These are phyloP conservation scores for Drosophila nigricruria DNA, from an alignment of 2,888 invertebrate genomes.

Conservation along the genomic window DNA sequence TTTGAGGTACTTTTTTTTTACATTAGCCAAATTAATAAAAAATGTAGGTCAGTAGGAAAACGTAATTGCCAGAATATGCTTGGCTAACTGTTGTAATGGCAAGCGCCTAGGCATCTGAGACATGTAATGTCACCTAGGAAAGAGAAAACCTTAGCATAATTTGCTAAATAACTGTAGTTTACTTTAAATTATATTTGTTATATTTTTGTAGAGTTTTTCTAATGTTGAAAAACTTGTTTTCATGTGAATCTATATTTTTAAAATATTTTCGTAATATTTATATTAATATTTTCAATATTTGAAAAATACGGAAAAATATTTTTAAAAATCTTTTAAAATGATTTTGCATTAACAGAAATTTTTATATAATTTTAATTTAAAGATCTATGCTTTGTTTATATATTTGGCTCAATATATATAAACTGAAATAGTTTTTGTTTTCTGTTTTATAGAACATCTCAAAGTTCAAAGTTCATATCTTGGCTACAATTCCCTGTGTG, in stretches of 20 bases:
- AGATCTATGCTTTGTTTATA: neutral
- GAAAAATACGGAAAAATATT: too few relatives aligned
- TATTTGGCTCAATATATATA: neutral
- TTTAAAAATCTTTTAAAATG: too few relatives aligned
- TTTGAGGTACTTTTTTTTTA: constrained; percentile 42
- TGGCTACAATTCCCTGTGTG: neutral
- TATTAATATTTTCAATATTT: too few relatives aligned
- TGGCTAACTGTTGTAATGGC: constrained; percentile 49
- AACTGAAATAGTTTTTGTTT: neutral
- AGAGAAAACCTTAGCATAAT: constrained; percentile 2
- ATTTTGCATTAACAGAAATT: too few relatives aligned
- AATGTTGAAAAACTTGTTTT: too few relatives aligned
- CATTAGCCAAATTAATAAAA: constrained; percentile 70
- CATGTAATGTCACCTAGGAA: neutral
- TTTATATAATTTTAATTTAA: neutral
- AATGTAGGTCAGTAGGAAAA: constrained; percentile 58
- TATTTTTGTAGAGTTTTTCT: neutral
- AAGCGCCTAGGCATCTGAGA: constrained; percentile 10
- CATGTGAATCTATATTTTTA: too few relatives aligned
- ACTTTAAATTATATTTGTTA: neutral
- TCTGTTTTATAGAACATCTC: neutral
- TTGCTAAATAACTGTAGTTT: neutral
- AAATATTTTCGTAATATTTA: too few relatives aligned
- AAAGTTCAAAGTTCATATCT: constrained; percentile 12
- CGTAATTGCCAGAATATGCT: constrained; percentile 55